Conservation (phyloP, 1,140 invertebrate genomes). For the Cydia strobilella region DNA sequence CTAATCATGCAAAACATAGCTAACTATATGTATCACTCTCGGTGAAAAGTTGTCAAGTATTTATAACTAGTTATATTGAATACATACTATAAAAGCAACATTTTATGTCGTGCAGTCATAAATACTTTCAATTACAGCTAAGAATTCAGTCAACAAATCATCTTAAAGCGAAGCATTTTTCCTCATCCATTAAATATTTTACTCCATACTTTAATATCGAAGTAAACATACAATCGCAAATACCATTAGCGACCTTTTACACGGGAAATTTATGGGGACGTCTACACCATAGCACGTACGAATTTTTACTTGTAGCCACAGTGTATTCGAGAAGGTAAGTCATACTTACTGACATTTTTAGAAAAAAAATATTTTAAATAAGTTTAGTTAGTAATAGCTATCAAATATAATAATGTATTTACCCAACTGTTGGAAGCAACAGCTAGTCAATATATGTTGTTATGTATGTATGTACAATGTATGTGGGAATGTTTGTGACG, state of each 20-base stretch:
- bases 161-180: constrained; percentile 1
- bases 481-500: too few species aligned
- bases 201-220: constrained; percentile 27
- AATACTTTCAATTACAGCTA: constrained; percentile 39
- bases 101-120: constrained; percentile 17
- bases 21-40: not conserved
- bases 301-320: constrained; percentile 63
- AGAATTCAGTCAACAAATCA: constrained; percentile 31
- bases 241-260: constrained; percentile 70
- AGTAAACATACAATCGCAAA: constrained; percentile 47
- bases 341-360: not conserved
- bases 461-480: too few species aligned
- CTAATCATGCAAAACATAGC: not conserved
- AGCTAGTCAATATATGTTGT: too few species aligned
- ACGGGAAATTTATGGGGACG: constrained; percentile 69
- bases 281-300: constrained; percentile 54
- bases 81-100: constrained; percentile 42
- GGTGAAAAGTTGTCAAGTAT: not conserved
- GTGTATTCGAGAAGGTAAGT: not conserved
- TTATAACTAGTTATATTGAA: not conserved
- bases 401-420: too few species aligned
- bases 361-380: not conserved
- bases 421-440: too few species aligned
- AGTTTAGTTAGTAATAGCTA: too few species aligned
- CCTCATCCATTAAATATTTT: constrained; percentile 21